phyloP scores from a whole-genome alignment of 2,113 vertebrate species.

The Xiphophorus maculatus region DNA sequence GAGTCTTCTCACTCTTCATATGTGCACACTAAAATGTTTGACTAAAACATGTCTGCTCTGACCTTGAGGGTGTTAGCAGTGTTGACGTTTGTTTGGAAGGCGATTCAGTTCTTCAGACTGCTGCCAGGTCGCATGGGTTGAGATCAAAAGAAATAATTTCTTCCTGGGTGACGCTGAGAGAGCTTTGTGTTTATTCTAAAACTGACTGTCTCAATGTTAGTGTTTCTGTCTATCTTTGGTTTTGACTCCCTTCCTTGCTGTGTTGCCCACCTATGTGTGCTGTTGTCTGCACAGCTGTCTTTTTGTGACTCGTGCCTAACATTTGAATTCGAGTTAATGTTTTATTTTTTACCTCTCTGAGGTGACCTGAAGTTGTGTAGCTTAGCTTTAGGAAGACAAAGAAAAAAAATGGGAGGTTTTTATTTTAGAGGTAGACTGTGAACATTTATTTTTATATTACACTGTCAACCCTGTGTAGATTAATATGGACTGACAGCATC shows the following conservation, averaged over 20 bases:
- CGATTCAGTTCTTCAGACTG: conserved; percentile 68
- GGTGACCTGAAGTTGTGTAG: neutral
- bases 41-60: conserved; percentile 23
- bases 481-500: conserved; percentile 40
- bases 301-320: neutral
- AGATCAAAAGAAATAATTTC: conserved; percentile 72
- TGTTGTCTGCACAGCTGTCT: conserved; percentile 7
- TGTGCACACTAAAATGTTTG: conserved; percentile 10
- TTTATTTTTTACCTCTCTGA: neutral
- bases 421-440: conserved; percentile 1
- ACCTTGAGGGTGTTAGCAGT: conserved; percentile 71
- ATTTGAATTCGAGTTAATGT: neutral
- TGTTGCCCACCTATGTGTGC: conserved; percentile 4
- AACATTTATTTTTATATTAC: conserved; percentile 29
- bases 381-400: too few relatives aligned
- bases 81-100: conserved; percentile 71
- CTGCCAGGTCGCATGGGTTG: conserved; percentile 64
- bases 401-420: neutral
- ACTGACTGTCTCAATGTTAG: conserved; percentile 38
- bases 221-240: conserved; percentile 35
- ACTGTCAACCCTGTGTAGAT: conserved; percentile 17
- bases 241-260: conserved; percentile 1
- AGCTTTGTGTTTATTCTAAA: conserved; percentile 68
- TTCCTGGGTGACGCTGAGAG: conserved; percentile 66
- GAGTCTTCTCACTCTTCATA: neutral